These are phyloP conservation scores for Myzus persicae DNA, from an alignment of 1,140 invertebrate genomes.

Conservation along the genomic window DNA sequence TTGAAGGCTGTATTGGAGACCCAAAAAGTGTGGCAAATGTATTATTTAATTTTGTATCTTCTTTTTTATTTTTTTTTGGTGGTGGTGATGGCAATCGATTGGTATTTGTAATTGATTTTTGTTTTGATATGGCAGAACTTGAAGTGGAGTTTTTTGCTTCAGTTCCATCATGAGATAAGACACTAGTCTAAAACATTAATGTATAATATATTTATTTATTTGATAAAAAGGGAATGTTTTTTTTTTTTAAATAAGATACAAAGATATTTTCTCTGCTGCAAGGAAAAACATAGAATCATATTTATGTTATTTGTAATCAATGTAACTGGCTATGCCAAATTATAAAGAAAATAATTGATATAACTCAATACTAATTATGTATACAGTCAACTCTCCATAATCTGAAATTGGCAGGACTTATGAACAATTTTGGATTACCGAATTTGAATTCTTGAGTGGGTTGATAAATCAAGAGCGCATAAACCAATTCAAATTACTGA, in stretches of 20 bases:
- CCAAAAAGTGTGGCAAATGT: constrained; percentile 83
- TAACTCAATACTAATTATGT: neutral
- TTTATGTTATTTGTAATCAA: neutral
- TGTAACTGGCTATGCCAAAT: neutral
- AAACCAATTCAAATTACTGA: no score
- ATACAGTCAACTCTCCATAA: no score
- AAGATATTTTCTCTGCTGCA: no score
- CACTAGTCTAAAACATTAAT: constrained; percentile 50
- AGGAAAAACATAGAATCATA: neutral
- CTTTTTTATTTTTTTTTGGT: constrained; percentile 61
- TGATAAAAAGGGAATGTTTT: neutral
- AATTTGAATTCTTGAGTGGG: no score
- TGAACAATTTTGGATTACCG: no score
- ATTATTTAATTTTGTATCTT: constrained; percentile 71
- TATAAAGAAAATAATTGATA: neutral
- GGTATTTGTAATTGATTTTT: constrained; percentile 47
- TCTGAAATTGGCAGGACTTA: no score
- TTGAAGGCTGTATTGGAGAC: constrained; percentile 69
- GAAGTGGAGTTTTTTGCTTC: constrained; percentile 44
- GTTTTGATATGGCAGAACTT: constrained; percentile 55
- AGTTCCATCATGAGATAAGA: constrained; percentile 51
- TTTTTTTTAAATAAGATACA: no score
- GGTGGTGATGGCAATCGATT: constrained; percentile 54
- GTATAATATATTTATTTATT: neutral
- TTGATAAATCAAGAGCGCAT: no score